Percentiles rank a stretch among this genome's conserved stretches.
These are phyloP conservation scores for Acanthurus lineatus DNA, from an alignment of 2,797 vertebrate species.

Conservation along the genomic window DNA sequence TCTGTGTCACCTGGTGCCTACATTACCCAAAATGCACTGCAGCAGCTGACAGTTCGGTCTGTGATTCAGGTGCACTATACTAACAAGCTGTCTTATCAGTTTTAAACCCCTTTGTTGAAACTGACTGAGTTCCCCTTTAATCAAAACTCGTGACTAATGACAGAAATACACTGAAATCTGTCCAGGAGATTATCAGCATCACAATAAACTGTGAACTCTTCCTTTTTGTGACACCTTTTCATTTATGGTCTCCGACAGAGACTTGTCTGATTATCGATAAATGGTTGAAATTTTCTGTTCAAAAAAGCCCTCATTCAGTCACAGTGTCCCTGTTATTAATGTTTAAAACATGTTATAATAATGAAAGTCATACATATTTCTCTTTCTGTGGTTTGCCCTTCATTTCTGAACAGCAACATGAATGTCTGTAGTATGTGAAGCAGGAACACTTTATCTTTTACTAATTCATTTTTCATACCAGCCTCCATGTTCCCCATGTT, in stretches of 20 bases:
- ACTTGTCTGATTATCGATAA: slow-evolving; percentile 6
- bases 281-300: background rate
- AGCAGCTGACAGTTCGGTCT: background rate
- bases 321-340: slow-evolving; percentile 30
- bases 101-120: background rate
- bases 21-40: background rate
- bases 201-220: background rate
- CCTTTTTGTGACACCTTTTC: background rate
- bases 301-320: background rate
- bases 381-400: slow-evolving; percentile 24
- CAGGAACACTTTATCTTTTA: slow-evolving; percentile 55
- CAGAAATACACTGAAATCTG: background rate
- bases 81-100: background rate
- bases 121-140: background rate
- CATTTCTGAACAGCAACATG: slow-evolving; percentile 41
- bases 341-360: slow-evolving; percentile 29
- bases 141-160: background rate
- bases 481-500: slow-evolving; percentile 62
- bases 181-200: background rate
- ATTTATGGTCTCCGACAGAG: slow-evolving; percentile 1
- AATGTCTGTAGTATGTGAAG: slow-evolving; percentile 53
- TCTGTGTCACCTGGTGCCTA: background rate
- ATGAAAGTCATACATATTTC: slow-evolving; percentile 37
- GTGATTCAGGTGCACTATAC: background rate
- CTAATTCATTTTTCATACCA: slow-evolving; percentile 77